phyloP scores from a whole-genome alignment of 2,888 invertebrate genomes.

The Deilephila porcellus region DNA sequence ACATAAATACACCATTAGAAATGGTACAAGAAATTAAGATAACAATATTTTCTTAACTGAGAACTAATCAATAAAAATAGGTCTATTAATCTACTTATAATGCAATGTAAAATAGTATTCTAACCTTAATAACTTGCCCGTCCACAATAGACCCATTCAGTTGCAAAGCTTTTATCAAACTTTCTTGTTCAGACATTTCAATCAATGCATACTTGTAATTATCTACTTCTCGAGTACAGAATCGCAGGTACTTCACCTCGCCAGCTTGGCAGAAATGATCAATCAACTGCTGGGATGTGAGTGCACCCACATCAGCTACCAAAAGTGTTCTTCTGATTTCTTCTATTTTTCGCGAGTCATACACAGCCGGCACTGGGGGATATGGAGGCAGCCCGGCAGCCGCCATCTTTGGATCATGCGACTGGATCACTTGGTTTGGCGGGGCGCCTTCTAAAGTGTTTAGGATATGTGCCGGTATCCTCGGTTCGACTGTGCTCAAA shows the following conservation, averaged over 20 bases:
- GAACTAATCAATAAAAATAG: too few species aligned
- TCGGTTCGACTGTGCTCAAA: constrained; percentile 91
- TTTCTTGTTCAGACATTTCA: constrained; percentile 96
- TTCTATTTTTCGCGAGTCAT: constrained; percentile 95
- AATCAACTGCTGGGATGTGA: constrained; percentile 93
- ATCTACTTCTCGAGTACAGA: constrained; percentile 93
- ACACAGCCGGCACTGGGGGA: constrained; percentile 94
- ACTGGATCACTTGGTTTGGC: constrained; percentile 93
- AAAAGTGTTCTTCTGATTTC: constrained; percentile 97
- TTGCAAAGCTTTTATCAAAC: constrained; percentile 93
- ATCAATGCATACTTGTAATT: constrained; percentile 92
- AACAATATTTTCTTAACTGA: too few species aligned
- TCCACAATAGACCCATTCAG: constrained; percentile 92
- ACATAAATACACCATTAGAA: too few species aligned
- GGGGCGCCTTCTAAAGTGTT: constrained; percentile 94
- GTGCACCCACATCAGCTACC: constrained; percentile 91
- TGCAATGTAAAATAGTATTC: not conserved
- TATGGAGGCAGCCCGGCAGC: constrained; percentile 94
- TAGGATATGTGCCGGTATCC: constrained; percentile 94
- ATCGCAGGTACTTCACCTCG: constrained; percentile 97
- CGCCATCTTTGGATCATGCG: constrained; percentile 94
- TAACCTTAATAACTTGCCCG: constrained; percentile 86
- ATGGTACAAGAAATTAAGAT: too few species aligned
- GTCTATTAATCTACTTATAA: not conserved
- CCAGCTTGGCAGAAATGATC: constrained; percentile 94